These are phyloP conservation scores for Bufo bufo DNA, from an alignment of 2,113 vertebrate genomes.

Conservation along the genomic window DNA sequence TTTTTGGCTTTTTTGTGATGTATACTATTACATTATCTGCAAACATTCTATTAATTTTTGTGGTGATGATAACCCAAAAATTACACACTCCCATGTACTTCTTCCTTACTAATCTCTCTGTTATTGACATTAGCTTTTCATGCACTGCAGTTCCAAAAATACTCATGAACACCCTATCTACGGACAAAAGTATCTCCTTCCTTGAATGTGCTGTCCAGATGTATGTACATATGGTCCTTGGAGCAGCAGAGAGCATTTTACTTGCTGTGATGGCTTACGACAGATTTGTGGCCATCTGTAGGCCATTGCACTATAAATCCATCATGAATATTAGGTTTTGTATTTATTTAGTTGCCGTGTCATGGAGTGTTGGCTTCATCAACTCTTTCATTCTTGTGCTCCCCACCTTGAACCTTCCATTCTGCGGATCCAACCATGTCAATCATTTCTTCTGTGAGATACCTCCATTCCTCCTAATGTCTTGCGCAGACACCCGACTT, in stretches of 20 bases:
- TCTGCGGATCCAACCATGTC: slow-evolving; percentile 10
- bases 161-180: background rate
- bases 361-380: background rate
- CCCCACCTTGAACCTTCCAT: background rate
- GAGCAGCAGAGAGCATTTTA: slow-evolving; percentile 11
- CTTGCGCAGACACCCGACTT: slow-evolving; percentile 49
- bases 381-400: background rate
- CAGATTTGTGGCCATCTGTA: background rate
- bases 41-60: background rate
- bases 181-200: slow-evolving; percentile 3
- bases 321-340: background rate
- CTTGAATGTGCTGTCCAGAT: slow-evolving; percentile 21
- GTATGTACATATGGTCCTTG: background rate
- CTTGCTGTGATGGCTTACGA: background rate
- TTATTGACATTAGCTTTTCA: background rate
- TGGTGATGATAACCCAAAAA: background rate
- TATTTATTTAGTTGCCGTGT: background rate
- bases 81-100: slow-evolving; percentile 12
- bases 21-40: slow-evolving; percentile 19
- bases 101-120: background rate
- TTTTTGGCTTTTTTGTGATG: slow-evolving; percentile 31
- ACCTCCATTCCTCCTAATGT: slow-evolving; percentile 58
- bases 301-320: background rate
- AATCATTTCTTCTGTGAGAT: slow-evolving; percentile 41
- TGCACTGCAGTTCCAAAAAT: background rate